Conservation (phyloP, 2,888 invertebrate genomes). For the Caenorhabditis doughertyi region DNA sequence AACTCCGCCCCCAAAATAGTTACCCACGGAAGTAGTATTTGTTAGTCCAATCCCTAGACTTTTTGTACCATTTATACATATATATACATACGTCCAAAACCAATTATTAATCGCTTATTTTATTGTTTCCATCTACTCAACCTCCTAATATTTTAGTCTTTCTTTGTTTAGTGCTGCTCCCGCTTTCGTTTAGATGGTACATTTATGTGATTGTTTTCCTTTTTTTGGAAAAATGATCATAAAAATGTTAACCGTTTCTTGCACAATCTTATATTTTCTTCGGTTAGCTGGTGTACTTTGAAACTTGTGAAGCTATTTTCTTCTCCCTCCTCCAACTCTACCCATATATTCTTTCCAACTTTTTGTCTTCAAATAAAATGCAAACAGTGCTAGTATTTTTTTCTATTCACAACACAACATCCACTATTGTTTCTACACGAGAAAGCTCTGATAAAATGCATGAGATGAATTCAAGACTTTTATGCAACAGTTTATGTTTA, state of each 20-base stretch:
- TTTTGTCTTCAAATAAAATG: conserved; percentile 35
- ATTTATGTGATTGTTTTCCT: background rate
- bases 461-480: background rate
- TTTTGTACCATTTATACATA: conserved; percentile 25
- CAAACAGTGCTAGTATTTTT: conserved; percentile 36
- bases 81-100: conserved; percentile 33
- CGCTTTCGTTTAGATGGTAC: conserved; percentile 21
- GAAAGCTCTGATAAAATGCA: background rate
- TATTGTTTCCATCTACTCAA: conserved; percentile 20
- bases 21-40: conserved; percentile 42
- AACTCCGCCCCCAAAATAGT: conserved; percentile 4
- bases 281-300: conserved; percentile 58
- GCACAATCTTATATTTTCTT: conserved; percentile 40
- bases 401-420: no score
- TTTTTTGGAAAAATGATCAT: conserved; percentile 2
- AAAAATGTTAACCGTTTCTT: background rate
- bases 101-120: conserved; percentile 24
- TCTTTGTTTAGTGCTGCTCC: conserved; percentile 29
- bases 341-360: conserved; percentile 54
- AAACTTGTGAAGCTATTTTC: conserved; percentile 58
- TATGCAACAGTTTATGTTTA: conserved; percentile 3
- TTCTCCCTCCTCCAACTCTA: conserved; percentile 9
- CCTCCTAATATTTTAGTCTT: conserved; percentile 45
- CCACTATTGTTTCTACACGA: no score
- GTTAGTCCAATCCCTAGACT: conserved; percentile 41